phyloP scores from a whole-genome alignment of 2,797 vertebrate species.

The Pithecia hirsuta region DNA sequence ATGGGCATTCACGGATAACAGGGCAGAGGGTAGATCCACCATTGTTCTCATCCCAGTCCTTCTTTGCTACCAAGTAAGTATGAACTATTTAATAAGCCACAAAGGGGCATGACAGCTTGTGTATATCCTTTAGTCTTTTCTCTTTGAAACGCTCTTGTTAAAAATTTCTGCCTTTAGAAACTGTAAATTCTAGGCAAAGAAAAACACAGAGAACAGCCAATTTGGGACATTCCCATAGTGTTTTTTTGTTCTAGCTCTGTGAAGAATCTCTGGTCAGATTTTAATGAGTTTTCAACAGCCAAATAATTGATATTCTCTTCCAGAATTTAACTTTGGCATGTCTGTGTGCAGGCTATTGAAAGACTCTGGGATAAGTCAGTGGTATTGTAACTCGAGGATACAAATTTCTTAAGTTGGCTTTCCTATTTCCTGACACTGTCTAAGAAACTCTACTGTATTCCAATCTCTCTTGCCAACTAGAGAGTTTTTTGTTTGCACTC shows the following conservation, averaged over 20 bases:
- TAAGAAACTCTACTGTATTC: not conserved
- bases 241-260: not conserved
- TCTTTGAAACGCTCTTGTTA: not conserved
- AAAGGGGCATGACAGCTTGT: not conserved
- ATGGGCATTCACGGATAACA: not conserved
- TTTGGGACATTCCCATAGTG: not conserved
- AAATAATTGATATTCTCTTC: not conserved
- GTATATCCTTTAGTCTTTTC: not conserved
- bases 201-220: not conserved
- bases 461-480: not conserved
- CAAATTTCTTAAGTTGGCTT: not conserved
- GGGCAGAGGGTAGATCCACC: not conserved
- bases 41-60: not conserved
- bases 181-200: not conserved
- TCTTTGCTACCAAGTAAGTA: not conserved
- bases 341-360: not conserved
- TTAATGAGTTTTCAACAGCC: not conserved
- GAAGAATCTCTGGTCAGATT: not conserved
- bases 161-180: slow-evolving; percentile 4
- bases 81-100: not conserved
- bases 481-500: slow-evolving; percentile 27
- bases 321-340: slow-evolving; percentile 13
- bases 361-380: not conserved
- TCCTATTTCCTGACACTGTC: not conserved
- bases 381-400: not conserved